phyloP scores from a whole-genome alignment of 2,888 invertebrate species.

The Noctua comes region DNA sequence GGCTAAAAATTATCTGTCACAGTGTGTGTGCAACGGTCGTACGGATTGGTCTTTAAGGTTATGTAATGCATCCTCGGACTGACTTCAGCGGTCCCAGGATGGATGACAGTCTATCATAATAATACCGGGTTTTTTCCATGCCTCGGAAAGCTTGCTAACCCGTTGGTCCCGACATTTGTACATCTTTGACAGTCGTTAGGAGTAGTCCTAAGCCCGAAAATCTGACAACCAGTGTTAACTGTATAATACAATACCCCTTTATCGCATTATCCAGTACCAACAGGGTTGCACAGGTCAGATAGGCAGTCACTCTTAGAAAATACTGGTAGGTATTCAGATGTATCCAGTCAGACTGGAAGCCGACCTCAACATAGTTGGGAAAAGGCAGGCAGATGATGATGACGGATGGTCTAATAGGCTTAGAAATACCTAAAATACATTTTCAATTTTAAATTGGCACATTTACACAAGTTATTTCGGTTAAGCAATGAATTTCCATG shows the following conservation, averaged over 20 bases:
- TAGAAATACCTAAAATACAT: neutral
- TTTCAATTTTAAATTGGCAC: neutral
- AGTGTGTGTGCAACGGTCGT: neutral
- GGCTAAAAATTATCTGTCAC: neutral
- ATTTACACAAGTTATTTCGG: neutral
- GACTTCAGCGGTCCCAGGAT: neutral
- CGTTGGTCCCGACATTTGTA: conserved; percentile 1
- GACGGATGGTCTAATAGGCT: neutral
- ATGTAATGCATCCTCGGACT: neutral
- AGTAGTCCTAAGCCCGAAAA: neutral
- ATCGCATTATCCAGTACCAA: neutral
- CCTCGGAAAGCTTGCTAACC: neutral
- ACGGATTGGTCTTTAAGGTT: neutral
- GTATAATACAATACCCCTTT: neutral
- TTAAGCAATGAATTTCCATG: neutral
- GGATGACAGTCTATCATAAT: neutral
- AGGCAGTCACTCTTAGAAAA: neutral
- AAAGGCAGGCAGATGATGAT: neutral
- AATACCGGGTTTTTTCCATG: neutral
- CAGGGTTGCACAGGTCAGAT: neutral
- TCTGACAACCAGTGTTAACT: neutral
- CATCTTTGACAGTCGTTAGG: neutral
- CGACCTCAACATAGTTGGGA: neutral
- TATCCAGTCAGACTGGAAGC: neutral
- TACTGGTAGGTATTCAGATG: neutral